Evolutionary conservation across 2,888 invertebrate species (phyloP).

Genomic region (Troglohyphantes excavatus): DNA sequence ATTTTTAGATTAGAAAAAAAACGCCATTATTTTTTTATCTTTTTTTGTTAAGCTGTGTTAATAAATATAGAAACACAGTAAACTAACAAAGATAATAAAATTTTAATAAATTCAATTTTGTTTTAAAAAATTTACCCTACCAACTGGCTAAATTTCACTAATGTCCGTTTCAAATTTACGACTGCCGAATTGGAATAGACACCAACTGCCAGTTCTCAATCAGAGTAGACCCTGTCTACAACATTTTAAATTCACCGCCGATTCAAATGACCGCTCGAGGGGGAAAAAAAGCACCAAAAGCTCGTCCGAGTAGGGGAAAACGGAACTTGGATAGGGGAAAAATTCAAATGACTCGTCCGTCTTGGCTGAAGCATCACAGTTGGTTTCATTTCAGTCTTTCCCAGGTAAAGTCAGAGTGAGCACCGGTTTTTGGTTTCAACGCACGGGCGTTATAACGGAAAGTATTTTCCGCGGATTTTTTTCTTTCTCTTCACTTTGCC

Average conservation of each 20-base stretch:
- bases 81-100: too few species aligned
- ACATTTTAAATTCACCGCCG: neutral
- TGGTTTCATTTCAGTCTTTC: constrained; percentile 23
- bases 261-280: constrained; percentile 39
- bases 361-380: constrained; percentile 11
- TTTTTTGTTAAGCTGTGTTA: too few species aligned
- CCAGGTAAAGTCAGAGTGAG: constrained; percentile 15
- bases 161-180: too few species aligned
- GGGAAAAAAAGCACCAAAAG: constrained; percentile 42
- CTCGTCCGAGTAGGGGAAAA: constrained; percentile 30
- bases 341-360: constrained; percentile 60
- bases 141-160: too few species aligned
- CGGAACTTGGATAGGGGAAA: neutral
- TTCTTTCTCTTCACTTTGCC: constrained; percentile 12
- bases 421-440: constrained; percentile 37
- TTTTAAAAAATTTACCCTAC: too few species aligned
- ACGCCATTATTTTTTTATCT: too few species aligned
- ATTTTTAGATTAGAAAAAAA: too few species aligned
- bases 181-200: too few species aligned
- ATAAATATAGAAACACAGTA: too few species aligned
- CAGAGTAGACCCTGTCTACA: too few species aligned
- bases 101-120: too few species aligned
- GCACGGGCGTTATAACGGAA: constrained; percentile 44
- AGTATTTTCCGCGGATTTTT: constrained; percentile 53
- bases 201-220: too few species aligned